Percentiles rank a stretch among this genome's conserved stretches.
Conservation (phyloP, 2,797 vertebrate genomes). For the Tamandua tetradactyla region DNA sequence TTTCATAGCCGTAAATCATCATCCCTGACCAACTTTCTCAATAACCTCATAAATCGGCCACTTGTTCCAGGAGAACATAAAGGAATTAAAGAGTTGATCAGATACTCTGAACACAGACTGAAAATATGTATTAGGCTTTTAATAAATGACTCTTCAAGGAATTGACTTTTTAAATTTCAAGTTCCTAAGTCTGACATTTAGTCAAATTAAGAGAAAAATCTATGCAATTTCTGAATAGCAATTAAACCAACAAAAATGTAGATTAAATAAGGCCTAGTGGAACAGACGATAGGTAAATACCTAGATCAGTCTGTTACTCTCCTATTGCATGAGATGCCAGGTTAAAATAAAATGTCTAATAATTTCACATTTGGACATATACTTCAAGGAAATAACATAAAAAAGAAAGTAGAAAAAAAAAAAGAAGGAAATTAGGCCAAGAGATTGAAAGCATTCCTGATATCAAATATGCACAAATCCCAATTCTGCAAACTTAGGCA, state of each 20-base stretch:
- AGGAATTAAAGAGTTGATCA: constrained; percentile 51
- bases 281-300: background rate
- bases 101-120: constrained; percentile 17
- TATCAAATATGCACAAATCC: constrained; percentile 27
- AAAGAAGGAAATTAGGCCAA: background rate
- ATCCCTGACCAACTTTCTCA: constrained; percentile 50
- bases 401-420: background rate
- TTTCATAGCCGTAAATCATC: constrained; percentile 58
- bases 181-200: constrained; percentile 5
- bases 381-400: constrained; percentile 16
- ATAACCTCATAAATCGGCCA: constrained; percentile 45
- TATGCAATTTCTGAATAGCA: background rate
- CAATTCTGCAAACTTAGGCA: constrained; percentile 29
- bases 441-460: constrained; percentile 8
- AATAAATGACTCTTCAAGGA: constrained; percentile 54
- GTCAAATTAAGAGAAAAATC: constrained; percentile 60
- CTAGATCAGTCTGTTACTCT: constrained; percentile 38
- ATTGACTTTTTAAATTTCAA: constrained; percentile 46
- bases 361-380: constrained; percentile 39
- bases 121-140: constrained; percentile 13
- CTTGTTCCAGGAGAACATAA: constrained; percentile 60
- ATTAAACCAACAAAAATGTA: constrained; percentile 51
- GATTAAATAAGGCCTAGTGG: constrained; percentile 40
- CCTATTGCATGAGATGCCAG: constrained; percentile 4
- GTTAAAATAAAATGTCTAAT: constrained; percentile 37